Conservation (phyloP, 1,140 invertebrate genomes). For the Apis dorsata region DNA sequence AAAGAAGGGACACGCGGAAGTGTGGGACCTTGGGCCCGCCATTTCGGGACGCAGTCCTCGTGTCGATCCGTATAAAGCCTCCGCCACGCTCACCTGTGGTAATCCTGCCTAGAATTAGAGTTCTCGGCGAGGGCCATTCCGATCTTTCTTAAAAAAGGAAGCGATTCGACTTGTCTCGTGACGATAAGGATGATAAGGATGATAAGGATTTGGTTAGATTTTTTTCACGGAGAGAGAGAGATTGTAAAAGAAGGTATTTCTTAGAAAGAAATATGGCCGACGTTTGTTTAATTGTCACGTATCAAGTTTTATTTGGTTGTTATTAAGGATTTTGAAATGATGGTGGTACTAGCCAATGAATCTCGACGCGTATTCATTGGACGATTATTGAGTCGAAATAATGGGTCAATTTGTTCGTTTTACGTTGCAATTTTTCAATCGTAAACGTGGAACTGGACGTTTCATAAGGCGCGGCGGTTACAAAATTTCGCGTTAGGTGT, state of each 20-base stretch:
- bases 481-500: not conserved
- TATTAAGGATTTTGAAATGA: too few relatives aligned
- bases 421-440: not conserved
- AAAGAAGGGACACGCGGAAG: conserved; percentile 72
- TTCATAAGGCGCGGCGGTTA: not conserved
- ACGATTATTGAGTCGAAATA: not conserved
- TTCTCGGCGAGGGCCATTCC: conserved; percentile 33
- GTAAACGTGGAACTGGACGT: not conserved
- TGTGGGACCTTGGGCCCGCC: conserved; percentile 71
- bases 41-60: conserved; percentile 72
- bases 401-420: conserved; percentile 10
- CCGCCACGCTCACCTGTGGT: conserved; percentile 21
- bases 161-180: too few relatives aligned
- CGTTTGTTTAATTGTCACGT: too few relatives aligned
- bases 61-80: conserved; percentile 71
- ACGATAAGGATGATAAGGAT: too few relatives aligned
- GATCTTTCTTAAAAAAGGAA: conserved; percentile 6
- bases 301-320: too few relatives aligned
- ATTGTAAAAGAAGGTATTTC: too few relatives aligned
- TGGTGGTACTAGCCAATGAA: too few relatives aligned
- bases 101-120: conserved; percentile 45
- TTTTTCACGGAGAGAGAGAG: too few relatives aligned
- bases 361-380: too few relatives aligned
- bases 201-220: too few relatives aligned
- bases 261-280: too few relatives aligned